Base-by-base conservation (phyloP, 2,797 vertebrate genomes). In the Melanotaenia trifasciata region DNA sequence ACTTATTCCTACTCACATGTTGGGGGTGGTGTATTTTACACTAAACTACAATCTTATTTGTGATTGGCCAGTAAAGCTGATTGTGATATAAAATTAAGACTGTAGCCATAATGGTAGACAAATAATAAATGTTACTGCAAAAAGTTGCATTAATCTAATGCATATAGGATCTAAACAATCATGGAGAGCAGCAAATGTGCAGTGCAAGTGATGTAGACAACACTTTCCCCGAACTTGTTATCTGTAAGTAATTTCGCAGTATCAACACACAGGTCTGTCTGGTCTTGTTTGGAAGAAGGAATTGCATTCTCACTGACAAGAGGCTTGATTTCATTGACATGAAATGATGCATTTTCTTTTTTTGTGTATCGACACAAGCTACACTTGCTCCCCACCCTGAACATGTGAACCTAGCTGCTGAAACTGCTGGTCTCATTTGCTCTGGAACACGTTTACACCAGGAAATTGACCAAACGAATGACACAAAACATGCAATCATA, bases 181-280 rank as follows among this genome's bases (percentile, higher is more conserved):
- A n/a, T 50, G 8, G 4, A 43, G 40, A 3, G 14, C 18, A 18
- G 6, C 4, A 20, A 45, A 45, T 18, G 18, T 4, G 45, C 20
- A 47, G 45, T 20, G 45, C n/a, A 24, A 24, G n/a, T 53, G 50
- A 11, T 12, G 22, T 22, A 24, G 18, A 56, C 4, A 60, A n/a
- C 47, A 45, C 33, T 6, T 22, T 47, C 26, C 30, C 3, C 35
- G 4, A 65, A 35, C 50, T 32, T 47, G 1, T 63, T 58, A 33
- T 63, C 40, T 22, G 1, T 35, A 6, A 3, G 14, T 60, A 7
- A 58, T 54, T 24, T n/a, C 38, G 8, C 16, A 43, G 57, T 65
- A 47, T 59, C 78, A 72, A 74, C 67, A 80, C 67, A 74, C 51
- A 66, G 69, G 75, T 81, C 76, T 66, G 76, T 47, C 64, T 70